Conservation (phyloP, 2,113 vertebrate species). For the Ammospiza caudacuta region DNA sequence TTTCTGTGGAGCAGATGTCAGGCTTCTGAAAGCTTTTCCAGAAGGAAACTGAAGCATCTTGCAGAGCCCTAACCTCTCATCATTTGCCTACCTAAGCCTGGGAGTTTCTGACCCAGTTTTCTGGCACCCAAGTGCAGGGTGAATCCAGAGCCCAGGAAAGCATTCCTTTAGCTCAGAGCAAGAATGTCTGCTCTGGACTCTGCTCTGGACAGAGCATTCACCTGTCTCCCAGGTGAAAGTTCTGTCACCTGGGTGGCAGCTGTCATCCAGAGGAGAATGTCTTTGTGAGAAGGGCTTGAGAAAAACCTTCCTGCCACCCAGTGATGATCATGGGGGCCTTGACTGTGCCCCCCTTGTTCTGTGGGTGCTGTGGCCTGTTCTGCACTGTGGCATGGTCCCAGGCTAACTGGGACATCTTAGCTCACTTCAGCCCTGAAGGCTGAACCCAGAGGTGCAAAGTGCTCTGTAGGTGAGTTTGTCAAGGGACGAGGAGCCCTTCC, state of each 20-base stretch:
- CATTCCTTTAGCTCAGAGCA: background rate
- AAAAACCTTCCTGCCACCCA: background rate
- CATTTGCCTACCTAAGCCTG: background rate
- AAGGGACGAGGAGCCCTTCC: background rate
- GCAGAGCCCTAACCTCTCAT: background rate
- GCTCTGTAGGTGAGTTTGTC: background rate
- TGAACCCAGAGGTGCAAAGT: background rate
- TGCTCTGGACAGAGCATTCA: no score
- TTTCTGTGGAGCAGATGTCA: background rate
- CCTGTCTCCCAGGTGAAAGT: background rate
- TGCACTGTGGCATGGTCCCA: background rate
- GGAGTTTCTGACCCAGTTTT: background rate
- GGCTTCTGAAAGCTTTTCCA: background rate
- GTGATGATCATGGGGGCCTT: background rate
- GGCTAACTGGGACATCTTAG: background rate
- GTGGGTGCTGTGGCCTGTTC: background rate
- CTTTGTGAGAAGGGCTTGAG: background rate
- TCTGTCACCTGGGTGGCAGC: background rate
- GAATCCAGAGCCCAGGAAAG: background rate
- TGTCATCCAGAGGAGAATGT: background rate
- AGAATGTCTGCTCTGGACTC: background rate
- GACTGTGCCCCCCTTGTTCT: accelerated
- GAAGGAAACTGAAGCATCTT: background rate
- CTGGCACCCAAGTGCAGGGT: background rate
- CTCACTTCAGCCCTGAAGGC: background rate